Base-by-base conservation (phyloP, 92 coral and sea anemone genomes). In the Porites rus region DNA sequence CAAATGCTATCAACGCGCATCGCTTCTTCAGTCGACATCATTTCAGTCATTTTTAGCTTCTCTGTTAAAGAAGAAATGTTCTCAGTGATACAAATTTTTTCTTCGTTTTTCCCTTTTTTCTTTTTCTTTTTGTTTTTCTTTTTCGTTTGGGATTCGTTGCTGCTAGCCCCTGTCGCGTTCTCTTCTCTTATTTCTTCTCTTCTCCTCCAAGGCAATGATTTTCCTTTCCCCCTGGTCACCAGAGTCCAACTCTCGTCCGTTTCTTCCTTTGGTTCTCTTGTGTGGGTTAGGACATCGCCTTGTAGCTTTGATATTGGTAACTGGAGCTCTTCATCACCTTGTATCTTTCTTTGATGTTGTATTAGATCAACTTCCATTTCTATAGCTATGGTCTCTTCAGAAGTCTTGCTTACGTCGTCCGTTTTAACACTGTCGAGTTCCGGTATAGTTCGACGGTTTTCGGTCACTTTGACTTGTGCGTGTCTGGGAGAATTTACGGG, bases 21-120 rank as follows among this genome's bases (percentile, higher is more conserved):
- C 65, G 86, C 89, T 60, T 94, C 97, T 16, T 82, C 83, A 19
- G 78, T 87, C 0, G 74, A 46, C 94, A 91, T 88, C 46, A 63
- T 59, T 62, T 75, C 59, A 46, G 71, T 76, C 8, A 51, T 82
- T 51, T 62, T 38, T 20, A 93, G 69, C 78, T 81, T 67, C 50
- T 17, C 54, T 43, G 64, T 24, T 78, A 89, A 72, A 72, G 54
- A 62, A 21, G 16, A 53, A 3, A 72, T 8, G 14, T 83, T 28
- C 63, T 12, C 89, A 54, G 65, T 20, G 10, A 54, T 75, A 71
- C 13, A 12, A 11, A 63, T 60, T 19, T 71, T 58, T 3, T 16
- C 18, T 53, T 9, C 13, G 51, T 18, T 20, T 7, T 14, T 19
- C 21, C 50, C 19, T 8, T 46, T 19, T 77, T 78, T 78, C 21